Conservation (phyloP, 2,888 invertebrate species). For the Kryphioiulus occultus region DNA sequence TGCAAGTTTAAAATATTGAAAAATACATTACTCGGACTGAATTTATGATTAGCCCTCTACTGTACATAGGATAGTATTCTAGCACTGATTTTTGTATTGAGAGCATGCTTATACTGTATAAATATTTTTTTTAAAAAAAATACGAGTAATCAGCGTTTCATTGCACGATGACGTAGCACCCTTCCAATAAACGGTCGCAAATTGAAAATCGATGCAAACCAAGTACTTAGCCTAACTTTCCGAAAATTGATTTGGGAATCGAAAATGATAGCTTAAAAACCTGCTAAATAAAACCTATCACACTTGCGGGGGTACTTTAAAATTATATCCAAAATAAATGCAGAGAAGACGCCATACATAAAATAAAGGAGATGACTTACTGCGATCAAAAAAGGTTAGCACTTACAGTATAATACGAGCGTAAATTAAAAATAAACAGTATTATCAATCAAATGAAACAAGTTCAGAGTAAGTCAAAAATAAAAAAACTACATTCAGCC, state of each 20-base stretch:
- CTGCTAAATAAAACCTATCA: neutral
- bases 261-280: constrained; percentile 36
- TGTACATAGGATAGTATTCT: too few species aligned
- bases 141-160: neutral
- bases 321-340: neutral
- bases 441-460: too few species aligned
- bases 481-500: too few species aligned
- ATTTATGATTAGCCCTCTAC: too few species aligned
- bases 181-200: constrained; percentile 18
- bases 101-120: neutral
- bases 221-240: neutral
- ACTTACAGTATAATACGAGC: neutral
- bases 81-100: neutral
- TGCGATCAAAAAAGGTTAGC: neutral
- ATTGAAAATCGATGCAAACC: constrained; percentile 30
- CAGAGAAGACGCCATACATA: neutral
- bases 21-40: too few species aligned
- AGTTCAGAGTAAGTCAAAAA: too few species aligned
- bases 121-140: neutral
- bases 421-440: neutral
- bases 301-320: neutral
- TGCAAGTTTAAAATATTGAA: too few species aligned
- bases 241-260: constrained; percentile 36
- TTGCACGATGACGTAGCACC: neutral
- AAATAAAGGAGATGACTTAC: neutral